A percentile compares a stretch with the other conserved stretches of the same genome.
Evolutionary conservation across 2,888 invertebrate genomes (phyloP).

Genomic region (Ectropis crepuscularia): DNA sequence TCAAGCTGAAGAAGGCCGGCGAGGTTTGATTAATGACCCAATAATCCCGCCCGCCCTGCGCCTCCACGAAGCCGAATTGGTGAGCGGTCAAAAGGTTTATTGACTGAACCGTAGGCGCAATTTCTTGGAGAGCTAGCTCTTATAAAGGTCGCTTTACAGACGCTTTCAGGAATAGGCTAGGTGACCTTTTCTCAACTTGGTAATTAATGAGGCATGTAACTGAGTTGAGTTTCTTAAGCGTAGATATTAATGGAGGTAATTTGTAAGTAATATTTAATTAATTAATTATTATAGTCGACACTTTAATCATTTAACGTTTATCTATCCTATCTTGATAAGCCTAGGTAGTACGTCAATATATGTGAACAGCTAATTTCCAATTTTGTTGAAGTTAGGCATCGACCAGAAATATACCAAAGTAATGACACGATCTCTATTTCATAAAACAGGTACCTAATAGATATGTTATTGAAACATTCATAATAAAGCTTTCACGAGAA

Average conservation of each 20-base stretch:
- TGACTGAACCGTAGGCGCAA: conserved; percentile 70
- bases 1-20: conserved; percentile 47
- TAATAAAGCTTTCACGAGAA: conserved; percentile 39
- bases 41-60: conserved; percentile 78
- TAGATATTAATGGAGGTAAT: no score
- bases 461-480: conserved; percentile 13
- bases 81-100: conserved; percentile 84
- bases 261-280: no score
- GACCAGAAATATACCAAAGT: no score
- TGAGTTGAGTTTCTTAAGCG: no score
- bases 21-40: conserved; percentile 82
- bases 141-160: neutral
- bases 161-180: neutral
- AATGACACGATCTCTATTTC: neutral
- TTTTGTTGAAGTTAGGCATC: no score
- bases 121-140: conserved; percentile 36
- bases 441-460: neutral
- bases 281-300: no score
- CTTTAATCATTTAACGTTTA: no score
- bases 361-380: no score
- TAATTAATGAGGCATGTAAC: no score
- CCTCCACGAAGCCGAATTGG: conserved; percentile 84
- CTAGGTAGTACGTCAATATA: no score
- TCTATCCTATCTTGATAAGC: no score
- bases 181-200: neutral